A percentile compares a stretch with the other conserved stretches of the same genome.
Conservation (phyloP, 2,888 invertebrate species). For the Agrochola macilenta region DNA sequence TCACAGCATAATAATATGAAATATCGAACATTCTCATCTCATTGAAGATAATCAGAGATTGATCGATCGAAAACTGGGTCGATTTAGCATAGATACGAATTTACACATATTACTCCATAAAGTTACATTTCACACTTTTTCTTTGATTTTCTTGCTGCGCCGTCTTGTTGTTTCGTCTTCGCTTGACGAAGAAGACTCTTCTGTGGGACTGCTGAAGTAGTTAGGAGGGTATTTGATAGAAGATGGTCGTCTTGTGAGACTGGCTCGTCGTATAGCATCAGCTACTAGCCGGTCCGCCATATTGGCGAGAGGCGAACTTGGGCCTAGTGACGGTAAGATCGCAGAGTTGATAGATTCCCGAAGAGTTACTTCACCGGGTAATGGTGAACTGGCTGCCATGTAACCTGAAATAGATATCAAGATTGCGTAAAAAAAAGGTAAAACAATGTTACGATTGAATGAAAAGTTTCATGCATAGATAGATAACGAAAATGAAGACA, state of each 20-base stretch:
- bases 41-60: slow-evolving; percentile 40
- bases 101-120: slow-evolving; percentile 13
- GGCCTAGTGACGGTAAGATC: slow-evolving; percentile 62
- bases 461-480: not conserved
- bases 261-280: slow-evolving; percentile 85
- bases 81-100: slow-evolving; percentile 21
- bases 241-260: slow-evolving; percentile 82
- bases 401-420: slow-evolving; percentile 77
- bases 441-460: not conserved
- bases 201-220: slow-evolving; percentile 81
- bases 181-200: slow-evolving; percentile 82
- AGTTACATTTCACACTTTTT: slow-evolving; percentile 59
- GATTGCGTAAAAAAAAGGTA: not conserved
- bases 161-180: slow-evolving; percentile 76
- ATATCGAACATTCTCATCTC: slow-evolving; percentile 22
- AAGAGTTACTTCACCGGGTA: slow-evolving; percentile 74
- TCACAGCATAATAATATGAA: slow-evolving; percentile 5
- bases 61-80: slow-evolving; percentile 43
- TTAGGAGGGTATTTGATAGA: slow-evolving; percentile 85
- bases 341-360: slow-evolving; percentile 73
- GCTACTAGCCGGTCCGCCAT: slow-evolving; percentile 84
- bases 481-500: not conserved
- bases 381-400: slow-evolving; percentile 73
- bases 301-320: slow-evolving; percentile 75
- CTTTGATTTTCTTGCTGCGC: slow-evolving; percentile 68